Conservation (phyloP, 2,113 vertebrate genomes). For the Cheirogaleus medius region DNA sequence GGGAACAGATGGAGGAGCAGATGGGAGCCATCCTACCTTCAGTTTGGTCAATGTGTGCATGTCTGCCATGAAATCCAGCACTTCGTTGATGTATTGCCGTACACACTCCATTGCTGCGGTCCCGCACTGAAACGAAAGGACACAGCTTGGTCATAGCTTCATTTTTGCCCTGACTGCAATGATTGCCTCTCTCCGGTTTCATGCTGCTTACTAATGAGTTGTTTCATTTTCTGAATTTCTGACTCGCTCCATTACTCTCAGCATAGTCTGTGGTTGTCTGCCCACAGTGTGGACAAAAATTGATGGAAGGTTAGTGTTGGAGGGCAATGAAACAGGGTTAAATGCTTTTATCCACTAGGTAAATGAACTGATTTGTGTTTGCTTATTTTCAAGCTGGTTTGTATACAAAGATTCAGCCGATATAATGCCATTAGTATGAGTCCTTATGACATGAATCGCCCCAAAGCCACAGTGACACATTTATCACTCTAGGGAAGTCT, state of each 20-base stretch:
- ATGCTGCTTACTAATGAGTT: not conserved
- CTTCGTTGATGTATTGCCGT: conserved; percentile 94
- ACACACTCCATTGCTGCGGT: conserved; percentile 99
- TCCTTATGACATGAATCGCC: not conserved
- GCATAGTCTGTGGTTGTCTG: not conserved
- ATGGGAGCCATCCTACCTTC: conserved; percentile 87
- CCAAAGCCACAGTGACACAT: not conserved
- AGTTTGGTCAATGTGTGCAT: conserved; percentile 98
- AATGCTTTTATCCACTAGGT: not conserved
- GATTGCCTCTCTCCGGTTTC: not conserved
- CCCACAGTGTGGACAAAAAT: not conserved
- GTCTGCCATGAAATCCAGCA: conserved; percentile 98
- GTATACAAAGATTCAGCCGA: not conserved
- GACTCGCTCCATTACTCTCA: not conserved
- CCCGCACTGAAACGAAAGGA: conserved; percentile 90
- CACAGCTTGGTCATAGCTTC: conserved; percentile 12
- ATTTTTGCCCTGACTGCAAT: not conserved
- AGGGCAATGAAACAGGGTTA: not conserved
- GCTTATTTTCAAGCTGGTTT: not conserved
- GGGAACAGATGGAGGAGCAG: fast-evolving
- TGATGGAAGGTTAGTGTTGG: not conserved
- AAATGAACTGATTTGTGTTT: not conserved
- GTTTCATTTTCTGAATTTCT: conserved; percentile 26
- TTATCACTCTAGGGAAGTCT: not conserved
- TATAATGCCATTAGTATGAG: not conserved